These are phyloP conservation scores for Eulemur macaco DNA, from an alignment of 2,113 vertebrate species.

Conservation along the genomic window DNA sequence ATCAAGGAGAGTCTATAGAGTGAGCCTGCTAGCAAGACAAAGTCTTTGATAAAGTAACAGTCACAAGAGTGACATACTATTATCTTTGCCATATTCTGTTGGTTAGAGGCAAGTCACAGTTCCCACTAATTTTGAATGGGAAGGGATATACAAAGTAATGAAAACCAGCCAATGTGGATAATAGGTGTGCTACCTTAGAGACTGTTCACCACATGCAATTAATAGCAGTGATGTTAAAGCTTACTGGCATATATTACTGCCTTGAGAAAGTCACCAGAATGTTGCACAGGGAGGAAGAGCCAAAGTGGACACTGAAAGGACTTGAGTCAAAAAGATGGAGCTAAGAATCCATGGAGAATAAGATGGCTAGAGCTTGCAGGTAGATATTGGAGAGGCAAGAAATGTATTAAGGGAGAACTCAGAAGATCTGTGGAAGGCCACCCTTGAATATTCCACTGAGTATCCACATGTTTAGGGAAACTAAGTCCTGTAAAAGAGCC, in stretches of 20 bases:
- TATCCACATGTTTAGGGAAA: neutral
- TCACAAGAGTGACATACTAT: neutral
- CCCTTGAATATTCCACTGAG: neutral
- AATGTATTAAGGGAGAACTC: neutral
- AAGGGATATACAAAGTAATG: neutral
- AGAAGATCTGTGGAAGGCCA: neutral
- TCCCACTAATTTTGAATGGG: neutral
- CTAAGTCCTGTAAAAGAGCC: neutral
- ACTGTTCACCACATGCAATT: neutral
- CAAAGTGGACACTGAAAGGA: neutral
- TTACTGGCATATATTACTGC: neutral
- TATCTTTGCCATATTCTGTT: neutral
- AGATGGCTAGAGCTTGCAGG: neutral
- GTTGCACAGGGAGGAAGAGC: neutral
- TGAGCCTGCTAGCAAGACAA: neutral
- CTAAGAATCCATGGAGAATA: neutral
- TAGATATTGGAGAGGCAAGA: neutral
- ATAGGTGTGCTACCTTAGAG: neutral
- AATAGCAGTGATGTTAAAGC: neutral
- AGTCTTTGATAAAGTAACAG: neutral
- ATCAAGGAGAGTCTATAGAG: neutral
- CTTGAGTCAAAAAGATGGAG: neutral
- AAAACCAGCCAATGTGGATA: neutral
- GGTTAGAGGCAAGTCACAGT: neutral
- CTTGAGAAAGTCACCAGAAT: neutral